Evolutionary conservation across 2,797 vertebrate genomes (phyloP).

Genomic region (Heliangelus exortis): DNA sequence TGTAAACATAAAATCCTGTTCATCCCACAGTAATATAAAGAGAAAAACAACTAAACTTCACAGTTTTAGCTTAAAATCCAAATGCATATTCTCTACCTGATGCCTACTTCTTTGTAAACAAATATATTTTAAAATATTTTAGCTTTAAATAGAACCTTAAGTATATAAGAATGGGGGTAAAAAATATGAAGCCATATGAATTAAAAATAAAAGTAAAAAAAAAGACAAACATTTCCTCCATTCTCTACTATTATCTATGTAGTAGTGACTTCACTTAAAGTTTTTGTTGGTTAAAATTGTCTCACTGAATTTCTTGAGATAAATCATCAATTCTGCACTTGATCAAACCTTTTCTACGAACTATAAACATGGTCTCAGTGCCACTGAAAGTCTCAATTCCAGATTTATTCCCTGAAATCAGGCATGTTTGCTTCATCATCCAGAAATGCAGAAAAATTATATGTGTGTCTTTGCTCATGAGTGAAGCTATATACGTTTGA

Average conservation of each 20-base stretch:
- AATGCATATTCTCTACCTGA: not conserved
- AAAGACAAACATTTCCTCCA: not conserved
- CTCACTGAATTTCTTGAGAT: not conserved
- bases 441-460: not conserved
- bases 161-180: not conserved
- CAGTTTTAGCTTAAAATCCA: not conserved
- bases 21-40: not conserved
- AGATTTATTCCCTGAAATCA: not conserved
- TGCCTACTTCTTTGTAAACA: not conserved
- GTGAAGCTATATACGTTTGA: not conserved
- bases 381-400: not conserved
- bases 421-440: not conserved
- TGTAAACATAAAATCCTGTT: not conserved
- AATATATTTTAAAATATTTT: not conserved
- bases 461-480: not conserved
- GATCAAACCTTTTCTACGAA: not conserved
- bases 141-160: not conserved
- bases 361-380: not conserved
- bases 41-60: not conserved
- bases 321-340: not conserved
- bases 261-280: not conserved
- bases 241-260: not conserved
- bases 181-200: not conserved
- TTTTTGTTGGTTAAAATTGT: not conserved
- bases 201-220: not conserved